Percentiles rank a stretch among this genome's conserved stretches.
These are phyloP conservation scores for Eptatretus burgeri DNA, from an alignment of 2,113 vertebrate genomes.

Conservation along the genomic window DNA sequence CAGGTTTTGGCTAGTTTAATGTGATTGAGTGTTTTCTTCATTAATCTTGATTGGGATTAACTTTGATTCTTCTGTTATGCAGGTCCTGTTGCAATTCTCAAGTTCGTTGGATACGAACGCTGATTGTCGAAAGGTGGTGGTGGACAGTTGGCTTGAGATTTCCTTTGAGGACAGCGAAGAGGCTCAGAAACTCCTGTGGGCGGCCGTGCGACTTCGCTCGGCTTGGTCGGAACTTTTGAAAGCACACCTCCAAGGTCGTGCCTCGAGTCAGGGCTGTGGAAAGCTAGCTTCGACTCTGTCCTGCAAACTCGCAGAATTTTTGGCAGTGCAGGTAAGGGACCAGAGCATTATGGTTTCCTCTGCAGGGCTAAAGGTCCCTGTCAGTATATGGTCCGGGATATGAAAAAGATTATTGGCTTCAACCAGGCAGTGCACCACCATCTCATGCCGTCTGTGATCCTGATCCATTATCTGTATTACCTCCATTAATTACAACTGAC, in stretches of 20 bases:
- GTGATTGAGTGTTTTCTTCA: too few species aligned
- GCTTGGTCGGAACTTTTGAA: conserved; percentile 34
- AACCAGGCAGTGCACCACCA: too few species aligned
- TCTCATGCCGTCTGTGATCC: too few species aligned
- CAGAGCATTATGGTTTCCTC: too few species aligned
- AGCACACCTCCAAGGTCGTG: conserved; percentile 16
- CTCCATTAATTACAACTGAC: too few species aligned
- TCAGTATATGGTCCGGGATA: too few species aligned
- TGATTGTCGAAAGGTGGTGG: conserved; percentile 40
- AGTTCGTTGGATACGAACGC: conserved; percentile 39
- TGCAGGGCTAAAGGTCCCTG: too few species aligned
- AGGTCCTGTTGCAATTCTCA: conserved; percentile 44
- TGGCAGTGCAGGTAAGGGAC: conserved; percentile 7
- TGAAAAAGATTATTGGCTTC: too few species aligned
- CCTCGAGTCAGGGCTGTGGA: background rate
- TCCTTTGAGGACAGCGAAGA: conserved; percentile 15
- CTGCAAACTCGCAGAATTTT: conserved; percentile 28
- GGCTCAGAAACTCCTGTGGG: conserved; percentile 23
- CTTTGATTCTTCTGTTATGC: background rate
- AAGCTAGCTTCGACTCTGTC: conserved; percentile 19
- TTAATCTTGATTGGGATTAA: too few species aligned
- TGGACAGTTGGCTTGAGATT: conserved; percentile 49
- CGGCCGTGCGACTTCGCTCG: conserved; percentile 21
- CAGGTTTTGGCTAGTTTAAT: too few species aligned
- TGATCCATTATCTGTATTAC: too few species aligned